Evolutionary conservation across 2,888 invertebrate genomes (phyloP).

Genomic region (Branchipolynoe longqiensis): DNA sequence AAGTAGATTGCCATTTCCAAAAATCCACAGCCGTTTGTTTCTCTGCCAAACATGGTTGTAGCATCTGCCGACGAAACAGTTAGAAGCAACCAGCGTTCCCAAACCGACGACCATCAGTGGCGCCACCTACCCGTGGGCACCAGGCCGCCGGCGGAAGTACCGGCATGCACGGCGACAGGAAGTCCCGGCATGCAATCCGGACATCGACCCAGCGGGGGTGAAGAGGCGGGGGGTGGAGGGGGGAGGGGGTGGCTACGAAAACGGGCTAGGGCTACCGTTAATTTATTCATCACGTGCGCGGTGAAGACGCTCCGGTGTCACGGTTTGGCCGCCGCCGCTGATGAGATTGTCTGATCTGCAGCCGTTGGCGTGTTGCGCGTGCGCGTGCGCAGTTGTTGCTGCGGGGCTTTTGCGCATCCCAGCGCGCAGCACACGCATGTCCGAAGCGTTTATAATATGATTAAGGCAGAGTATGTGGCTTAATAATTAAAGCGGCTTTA

Average conservation of each 20-base stretch:
- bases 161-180: constrained; percentile 6
- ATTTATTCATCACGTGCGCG: not conserved
- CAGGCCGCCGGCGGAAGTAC: not conserved
- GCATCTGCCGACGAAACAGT: not conserved
- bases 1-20: too few species aligned
- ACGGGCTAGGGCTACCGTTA: not conserved
- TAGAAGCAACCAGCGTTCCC: too few species aligned
- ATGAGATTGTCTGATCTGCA: not conserved
- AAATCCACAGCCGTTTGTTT: too few species aligned
- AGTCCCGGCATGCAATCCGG: constrained; percentile 22
- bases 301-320: constrained; percentile 8
- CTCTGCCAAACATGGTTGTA: not conserved
- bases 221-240: not conserved
- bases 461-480: too few species aligned
- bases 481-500: too few species aligned
- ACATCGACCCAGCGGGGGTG: not conserved
- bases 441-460: too few species aligned
- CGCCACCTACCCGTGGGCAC: constrained; percentile 3
- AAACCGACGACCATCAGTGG: too few species aligned
- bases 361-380: constrained; percentile 10
- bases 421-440: not conserved
- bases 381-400: not conserved
- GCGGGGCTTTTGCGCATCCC: not conserved
- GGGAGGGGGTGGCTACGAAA: not conserved
- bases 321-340: not conserved